phyloP scores from a whole-genome alignment of 2,797 vertebrate species.

The Hemitrygon akajei region DNA sequence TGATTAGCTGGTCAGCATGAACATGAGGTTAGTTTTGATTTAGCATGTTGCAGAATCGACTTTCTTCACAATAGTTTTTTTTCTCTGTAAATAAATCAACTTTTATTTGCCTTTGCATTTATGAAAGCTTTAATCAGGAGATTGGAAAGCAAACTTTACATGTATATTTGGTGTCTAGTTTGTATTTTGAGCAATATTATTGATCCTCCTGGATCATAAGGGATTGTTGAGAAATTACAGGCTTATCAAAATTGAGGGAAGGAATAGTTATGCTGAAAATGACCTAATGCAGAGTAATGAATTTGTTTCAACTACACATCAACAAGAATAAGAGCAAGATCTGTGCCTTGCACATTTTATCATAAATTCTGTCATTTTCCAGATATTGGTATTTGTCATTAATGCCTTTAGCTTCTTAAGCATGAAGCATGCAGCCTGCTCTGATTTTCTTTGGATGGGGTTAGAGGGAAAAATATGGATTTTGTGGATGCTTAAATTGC shows the following conservation, averaged over 20 bases:
- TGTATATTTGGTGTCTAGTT: neutral
- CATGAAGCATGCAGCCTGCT: neutral
- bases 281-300: neutral
- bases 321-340: neutral
- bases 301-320: neutral
- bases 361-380: neutral
- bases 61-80: neutral
- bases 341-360: neutral
- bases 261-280: neutral
- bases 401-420: neutral
- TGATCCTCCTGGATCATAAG: neutral
- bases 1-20: neutral
- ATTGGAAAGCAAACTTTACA: neutral
- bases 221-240: neutral
- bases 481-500: neutral
- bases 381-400: neutral
- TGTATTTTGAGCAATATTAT: neutral
- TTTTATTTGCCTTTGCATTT: neutral
- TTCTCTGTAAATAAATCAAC: neutral
- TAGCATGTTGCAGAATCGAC: neutral
- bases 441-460: neutral
- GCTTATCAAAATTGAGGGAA: neutral
- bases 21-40: neutral
- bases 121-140: neutral
- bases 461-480: neutral